Percentiles rank a stretch among this genome's conserved stretches.
Conservation (phyloP, 2,888 invertebrate species). For the Stegana nigrithorax region DNA sequence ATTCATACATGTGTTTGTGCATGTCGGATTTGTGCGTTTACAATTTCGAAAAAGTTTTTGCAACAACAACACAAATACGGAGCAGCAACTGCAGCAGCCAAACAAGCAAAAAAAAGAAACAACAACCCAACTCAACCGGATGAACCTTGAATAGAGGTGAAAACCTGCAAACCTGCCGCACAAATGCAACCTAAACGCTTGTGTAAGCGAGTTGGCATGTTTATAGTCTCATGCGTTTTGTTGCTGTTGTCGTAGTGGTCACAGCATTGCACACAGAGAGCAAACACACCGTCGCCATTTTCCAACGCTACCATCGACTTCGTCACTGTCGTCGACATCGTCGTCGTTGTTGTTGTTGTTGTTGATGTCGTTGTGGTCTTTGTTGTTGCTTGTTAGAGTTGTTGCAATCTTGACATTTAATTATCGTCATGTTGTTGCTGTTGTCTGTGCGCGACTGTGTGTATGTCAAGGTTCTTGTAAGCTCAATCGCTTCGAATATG, state of each 20-base stretch:
- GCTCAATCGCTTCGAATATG: too few relatives aligned
- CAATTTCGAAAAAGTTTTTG: neutral
- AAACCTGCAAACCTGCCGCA: neutral
- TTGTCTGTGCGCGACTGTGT: slow-evolving; percentile 21
- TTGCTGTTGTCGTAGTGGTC: slow-evolving; percentile 28
- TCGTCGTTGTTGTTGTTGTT: neutral
- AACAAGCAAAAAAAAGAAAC: neutral
- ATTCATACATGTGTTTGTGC: too few relatives aligned
- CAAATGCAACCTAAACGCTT: too few relatives aligned
- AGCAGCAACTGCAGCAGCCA: neutral
- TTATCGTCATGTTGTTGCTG: slow-evolving; percentile 32
- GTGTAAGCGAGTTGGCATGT: too few relatives aligned
- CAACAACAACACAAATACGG: neutral
- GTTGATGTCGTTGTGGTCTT: neutral
- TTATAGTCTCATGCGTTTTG: too few relatives aligned
- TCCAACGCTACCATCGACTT: neutral
- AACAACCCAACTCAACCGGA: slow-evolving; percentile 12
- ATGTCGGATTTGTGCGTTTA: too few relatives aligned
- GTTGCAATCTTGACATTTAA: slow-evolving; percentile 47
- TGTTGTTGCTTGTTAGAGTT: slow-evolving; percentile 15
- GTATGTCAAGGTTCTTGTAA: slow-evolving; percentile 40
- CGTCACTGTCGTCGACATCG: neutral
- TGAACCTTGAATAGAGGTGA: slow-evolving; percentile 9
- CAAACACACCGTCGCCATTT: slow-evolving; percentile 7
- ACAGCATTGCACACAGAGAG: slow-evolving; percentile 16